Conservation (phyloP, 2,113 vertebrate genomes). For the Tauraco erythrolophus region DNA sequence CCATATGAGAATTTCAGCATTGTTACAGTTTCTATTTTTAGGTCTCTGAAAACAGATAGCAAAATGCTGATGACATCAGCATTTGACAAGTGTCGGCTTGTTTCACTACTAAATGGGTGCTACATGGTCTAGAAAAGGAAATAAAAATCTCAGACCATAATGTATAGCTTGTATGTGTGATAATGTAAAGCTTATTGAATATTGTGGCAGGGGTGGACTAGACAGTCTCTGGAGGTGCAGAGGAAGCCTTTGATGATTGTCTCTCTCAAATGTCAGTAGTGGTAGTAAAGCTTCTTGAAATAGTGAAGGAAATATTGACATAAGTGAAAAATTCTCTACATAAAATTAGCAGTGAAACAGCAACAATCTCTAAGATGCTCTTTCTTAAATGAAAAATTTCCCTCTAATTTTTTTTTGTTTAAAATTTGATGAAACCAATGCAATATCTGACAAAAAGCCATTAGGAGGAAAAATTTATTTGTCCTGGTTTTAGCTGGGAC, state of each 20-base stretch:
- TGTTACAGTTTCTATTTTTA: constrained; percentile 59
- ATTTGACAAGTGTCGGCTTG: background rate
- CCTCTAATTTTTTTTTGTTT: background rate
- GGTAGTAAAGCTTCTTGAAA: background rate
- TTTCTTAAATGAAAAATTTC: background rate
- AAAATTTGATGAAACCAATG: background rate
- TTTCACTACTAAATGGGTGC: constrained; percentile 22
- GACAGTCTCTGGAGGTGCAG: background rate
- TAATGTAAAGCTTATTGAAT: background rate
- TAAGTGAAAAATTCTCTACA: background rate
- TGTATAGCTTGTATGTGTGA: background rate
- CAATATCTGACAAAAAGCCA: background rate
- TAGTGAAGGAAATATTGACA: background rate
- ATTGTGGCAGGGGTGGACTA: background rate
- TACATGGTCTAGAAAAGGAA: background rate
- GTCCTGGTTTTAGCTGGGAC: no score
- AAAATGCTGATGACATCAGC: constrained; percentile 29
- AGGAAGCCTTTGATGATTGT: background rate
- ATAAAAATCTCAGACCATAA: background rate
- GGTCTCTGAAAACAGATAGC: background rate
- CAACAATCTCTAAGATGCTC: background rate
- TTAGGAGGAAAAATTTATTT: background rate
- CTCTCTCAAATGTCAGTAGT: background rate
- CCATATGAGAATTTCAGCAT: background rate
- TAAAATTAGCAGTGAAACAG: background rate